Evolutionary conservation across 2,113 vertebrate species (phyloP), one percentile per base, ranked within the genome.

Genomic region (Datnioides undecimradiatus): DNA sequence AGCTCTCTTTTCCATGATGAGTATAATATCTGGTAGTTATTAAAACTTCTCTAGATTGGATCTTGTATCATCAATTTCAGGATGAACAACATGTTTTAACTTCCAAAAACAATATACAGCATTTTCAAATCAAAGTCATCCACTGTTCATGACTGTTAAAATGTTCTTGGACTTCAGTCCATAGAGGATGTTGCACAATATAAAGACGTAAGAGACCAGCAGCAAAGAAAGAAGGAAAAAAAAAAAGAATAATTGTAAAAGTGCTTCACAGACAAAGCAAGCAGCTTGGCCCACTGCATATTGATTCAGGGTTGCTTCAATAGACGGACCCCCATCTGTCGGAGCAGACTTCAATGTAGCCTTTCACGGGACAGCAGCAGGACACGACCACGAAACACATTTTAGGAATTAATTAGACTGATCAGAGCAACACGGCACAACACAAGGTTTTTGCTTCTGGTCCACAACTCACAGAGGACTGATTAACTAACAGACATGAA

Each of bases 291-390:
- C 62, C 78, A 62, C 34, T 84, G 88, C 79, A 77, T 92, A 83
- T 85, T 90, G 83, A 92, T 91, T 88, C 74, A 88, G 84, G 83
- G 57, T 71, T 83, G 69, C 66, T 87, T 91, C 75, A 89, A 83
- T 80, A 83, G 90, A 55, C 65, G 63, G 71, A 67, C 43, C 52
- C 52, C 88, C 80, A 85, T 88, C 78, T 84, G 83, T 76, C 69
- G 51, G 71, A 64, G 59, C 85, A 76, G 73, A 67, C 19, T 77
- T 91, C 81, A 91, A 68, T 85, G 87, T 79, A 66, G 73, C 83
- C 80, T 90, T 93, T 90, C 85, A 90, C 33, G 13, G 59, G 78
- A 82, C 77, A 86, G 87, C 83, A 76, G 81, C 89, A 86, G 83
- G 85, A 91, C 76, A 73, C 49, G 19, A 23, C 85, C 73, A 92